Evolutionary conservation across 1,140 invertebrate species (phyloP), one percentile per base, ranked within the genome.

Genomic region (Scylla paramamosain): DNA sequence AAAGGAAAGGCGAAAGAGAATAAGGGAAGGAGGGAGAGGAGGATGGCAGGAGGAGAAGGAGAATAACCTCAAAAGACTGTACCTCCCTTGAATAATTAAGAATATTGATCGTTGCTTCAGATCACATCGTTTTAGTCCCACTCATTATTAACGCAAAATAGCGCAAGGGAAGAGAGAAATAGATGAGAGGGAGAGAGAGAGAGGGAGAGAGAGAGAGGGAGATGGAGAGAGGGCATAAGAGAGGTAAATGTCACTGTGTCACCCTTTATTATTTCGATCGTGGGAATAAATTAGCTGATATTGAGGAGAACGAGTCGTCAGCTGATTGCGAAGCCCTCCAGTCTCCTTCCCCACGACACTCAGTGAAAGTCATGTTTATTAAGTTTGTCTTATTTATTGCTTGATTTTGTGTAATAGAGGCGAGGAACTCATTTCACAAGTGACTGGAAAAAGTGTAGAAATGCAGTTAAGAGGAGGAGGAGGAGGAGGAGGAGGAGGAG

Each of bases 111-210:
- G 20, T n/a, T 12, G 20, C 67, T 8, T 12, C 67, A n/a, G 67
- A 77, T 77, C 67, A 77, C 25, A n/a, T 77, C 67, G 67, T n/a
- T 77, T n/a, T 77, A 77, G 67, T 77, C n/a, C 16, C 20, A n/a
- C 67, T 77, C 25, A 77, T 77, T 77, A 77, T n/a, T n/a, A 77
- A 77, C 20, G 67, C 67, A n/a, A 77, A n/a, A 77, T 77, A 77
- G 8, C 67, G 25, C 67, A n/a, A n/a, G 67, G 67, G 67, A n/a
- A n/a, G 12, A 59, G 52, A 20, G 12, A 59, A 20, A 59, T 12
- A 12, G 52, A 12, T n/a, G 10, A 59, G 52, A 59, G 52, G 10
- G 52, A 59, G 52, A 59, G 52, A 59, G 52, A 59, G 52, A 59
- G 52, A 59, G 52, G 10, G 52, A 59, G 20, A 59, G 20, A 59